Evolutionary conservation across 2,113 vertebrate genomes (phyloP).

Genomic region (Dolichotis patagonum): DNA sequence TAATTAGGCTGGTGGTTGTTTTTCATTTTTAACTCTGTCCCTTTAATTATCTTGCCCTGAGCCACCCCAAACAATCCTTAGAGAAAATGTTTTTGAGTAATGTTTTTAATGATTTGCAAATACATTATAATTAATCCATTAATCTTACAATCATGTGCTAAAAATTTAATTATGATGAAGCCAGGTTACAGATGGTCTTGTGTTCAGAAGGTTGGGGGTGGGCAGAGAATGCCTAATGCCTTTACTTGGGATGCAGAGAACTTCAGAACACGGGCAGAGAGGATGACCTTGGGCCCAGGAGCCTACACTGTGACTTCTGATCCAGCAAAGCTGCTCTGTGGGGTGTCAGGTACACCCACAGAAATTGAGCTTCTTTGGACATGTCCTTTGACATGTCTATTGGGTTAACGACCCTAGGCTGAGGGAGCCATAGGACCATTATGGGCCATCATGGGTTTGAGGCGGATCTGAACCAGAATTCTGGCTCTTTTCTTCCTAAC

Average conservation of each 20-base stretch:
- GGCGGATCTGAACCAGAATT: neutral
- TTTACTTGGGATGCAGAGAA: neutral
- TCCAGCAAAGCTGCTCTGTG: neutral
- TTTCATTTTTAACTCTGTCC: constrained; percentile 7
- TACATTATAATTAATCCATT: constrained; percentile 72
- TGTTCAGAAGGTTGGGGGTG: neutral
- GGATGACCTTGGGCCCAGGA: neutral
- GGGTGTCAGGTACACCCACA: rapidly evolving
- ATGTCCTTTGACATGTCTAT: too few species aligned
- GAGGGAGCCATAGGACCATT: rapidly evolving
- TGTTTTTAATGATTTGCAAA: constrained; percentile 54
- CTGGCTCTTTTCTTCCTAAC: neutral
- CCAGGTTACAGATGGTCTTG: constrained; percentile 22
- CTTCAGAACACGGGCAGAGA: neutral
- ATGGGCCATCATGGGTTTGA: neutral
- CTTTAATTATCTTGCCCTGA: constrained; percentile 60
- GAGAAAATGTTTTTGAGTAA: constrained; percentile 53
- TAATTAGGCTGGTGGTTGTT: neutral
- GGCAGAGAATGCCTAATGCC: neutral
- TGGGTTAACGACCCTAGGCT: rapidly evolving
- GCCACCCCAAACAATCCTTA: constrained; percentile 53
- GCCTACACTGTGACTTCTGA: neutral
- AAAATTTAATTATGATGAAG: constrained; percentile 58
- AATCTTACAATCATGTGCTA: constrained; percentile 61
- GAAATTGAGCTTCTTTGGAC: neutral